phyloP scores from a whole-genome alignment of 1,140 invertebrate genomes.

The Ooceraea biroi region DNA sequence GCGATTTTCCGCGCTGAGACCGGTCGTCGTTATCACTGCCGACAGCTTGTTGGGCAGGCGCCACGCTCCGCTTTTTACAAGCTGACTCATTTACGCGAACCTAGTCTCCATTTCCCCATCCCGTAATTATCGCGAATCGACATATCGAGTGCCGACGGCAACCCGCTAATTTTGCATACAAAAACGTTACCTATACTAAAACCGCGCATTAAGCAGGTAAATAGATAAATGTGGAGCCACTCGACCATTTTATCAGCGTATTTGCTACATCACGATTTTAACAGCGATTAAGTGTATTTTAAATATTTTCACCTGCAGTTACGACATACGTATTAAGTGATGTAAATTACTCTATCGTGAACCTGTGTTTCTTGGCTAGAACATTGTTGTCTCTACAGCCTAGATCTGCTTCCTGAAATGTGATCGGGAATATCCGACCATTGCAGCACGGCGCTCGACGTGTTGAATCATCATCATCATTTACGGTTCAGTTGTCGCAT shows the following conservation, averaged over 20 bases:
- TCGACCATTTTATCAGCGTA: no score
- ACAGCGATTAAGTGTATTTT: background rate
- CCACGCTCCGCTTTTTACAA: slow-evolving; percentile 28
- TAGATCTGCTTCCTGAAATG: background rate
- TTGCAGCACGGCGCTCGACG: slow-evolving; percentile 17
- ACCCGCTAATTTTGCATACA: slow-evolving; percentile 7
- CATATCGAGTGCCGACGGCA: slow-evolving; percentile 26
- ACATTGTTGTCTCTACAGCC: background rate
- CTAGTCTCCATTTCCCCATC: slow-evolving; percentile 32
- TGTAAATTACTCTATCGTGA: background rate
- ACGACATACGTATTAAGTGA: background rate
- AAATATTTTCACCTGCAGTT: background rate
- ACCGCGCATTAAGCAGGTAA: no score
- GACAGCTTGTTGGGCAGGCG: slow-evolving; percentile 30
- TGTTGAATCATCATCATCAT: slow-evolving; percentile 29
- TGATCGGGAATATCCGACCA: background rate
- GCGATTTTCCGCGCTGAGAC: slow-evolving; percentile 13
- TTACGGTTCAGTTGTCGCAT: background rate
- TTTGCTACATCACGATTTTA: no score
- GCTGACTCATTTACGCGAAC: slow-evolving; percentile 7
- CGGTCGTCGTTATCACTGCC: slow-evolving; percentile 47
- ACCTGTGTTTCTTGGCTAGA: background rate
- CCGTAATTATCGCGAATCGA: slow-evolving; percentile 16
- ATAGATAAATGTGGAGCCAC: no score
- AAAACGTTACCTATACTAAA: background rate